Percentiles rank a stretch among this genome's conserved stretches.
phyloP scores from a whole-genome alignment of 2,888 invertebrate genomes.

The Tethea ocularis region DNA sequence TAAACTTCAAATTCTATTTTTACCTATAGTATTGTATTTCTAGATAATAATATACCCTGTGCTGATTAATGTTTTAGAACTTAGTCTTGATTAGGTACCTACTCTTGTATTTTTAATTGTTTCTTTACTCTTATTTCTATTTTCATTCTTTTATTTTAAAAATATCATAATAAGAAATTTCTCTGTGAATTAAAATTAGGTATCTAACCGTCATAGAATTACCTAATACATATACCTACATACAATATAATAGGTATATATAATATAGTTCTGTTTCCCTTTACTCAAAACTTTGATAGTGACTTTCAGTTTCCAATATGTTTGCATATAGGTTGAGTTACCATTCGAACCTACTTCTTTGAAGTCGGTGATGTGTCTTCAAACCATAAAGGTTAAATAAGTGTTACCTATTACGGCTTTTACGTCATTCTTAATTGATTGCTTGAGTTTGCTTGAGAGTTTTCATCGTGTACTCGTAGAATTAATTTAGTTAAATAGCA shows the following conservation, averaged over 20 bases:
- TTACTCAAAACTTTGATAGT: conserved; percentile 32
- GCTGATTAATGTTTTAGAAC: no score
- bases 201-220: no score
- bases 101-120: no score
- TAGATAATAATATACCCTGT: no score
- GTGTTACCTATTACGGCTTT: conserved; percentile 32
- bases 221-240: background rate
- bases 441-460: background rate
- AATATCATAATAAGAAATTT: no score
- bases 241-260: no score
- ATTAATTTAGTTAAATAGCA: conserved; percentile 2
- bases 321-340: conserved; percentile 54
- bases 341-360: conserved; percentile 31
- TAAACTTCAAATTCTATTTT: no score
- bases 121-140: no score
- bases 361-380: conserved; percentile 34
- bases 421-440: conserved; percentile 1
- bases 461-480: conserved; percentile 7
- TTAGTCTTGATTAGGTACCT: no score
- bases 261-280: conserved; percentile 1
- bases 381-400: conserved; percentile 34
- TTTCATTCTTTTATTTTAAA: no score
- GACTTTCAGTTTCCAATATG: conserved; percentile 60
- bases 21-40: no score
- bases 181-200: no score